Evolutionary conservation across 2,797 vertebrate genomes (phyloP), one percentile per base, ranked within the genome.

Genomic region (Moxostoma hubbsi): DNA sequence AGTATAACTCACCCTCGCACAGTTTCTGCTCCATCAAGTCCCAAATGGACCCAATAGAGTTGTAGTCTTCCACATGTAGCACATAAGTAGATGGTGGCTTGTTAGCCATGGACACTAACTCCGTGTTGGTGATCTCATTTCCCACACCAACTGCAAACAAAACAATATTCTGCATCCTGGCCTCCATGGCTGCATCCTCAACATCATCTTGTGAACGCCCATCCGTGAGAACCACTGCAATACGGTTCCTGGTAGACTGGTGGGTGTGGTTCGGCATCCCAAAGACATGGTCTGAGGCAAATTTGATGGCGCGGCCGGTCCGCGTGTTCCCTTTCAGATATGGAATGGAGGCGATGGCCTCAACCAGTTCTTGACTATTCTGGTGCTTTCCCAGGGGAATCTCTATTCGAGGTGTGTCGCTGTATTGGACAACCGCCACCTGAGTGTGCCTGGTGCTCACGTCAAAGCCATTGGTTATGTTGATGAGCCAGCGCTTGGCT

Each of bases 121-220:
- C 91, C 8, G 89, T 83, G 15, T 86, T 84, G 9, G 88, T 84
- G 65, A 91, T 90, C 82, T 91, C 91, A 9, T 86, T 82, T 15
- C 91, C 90, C 36, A 92, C 90, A 1, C 91, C 91, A 7, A 92
- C 91, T 12, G 91, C 90, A 66, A 91, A 92, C 78, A 92, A 78
- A 15, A 85, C 87, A 11, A 92, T 85, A 67, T 89, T 87, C 79
- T 90, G 85, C 13, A 87, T 82, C 68, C 84, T 88, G 70, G 91
- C 90, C 71, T 90, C 85, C 64, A 88, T 73, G 6, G 91, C 87
- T 4, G 87, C 81, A 43, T 91, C 89, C 66, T 89, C 87, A 24
- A 92, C 91, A 64, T 92, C 90, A 9, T 92, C 91, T 73, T 92
- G 91, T 6, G 89, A 90, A 10, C 87, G 88, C 0, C 91, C 91